Percentiles rank a stretch among this genome's conserved stretches.
Evolutionary conservation across 2,888 invertebrate genomes (phyloP).

Genomic region (Chrysodeixis includens): DNA sequence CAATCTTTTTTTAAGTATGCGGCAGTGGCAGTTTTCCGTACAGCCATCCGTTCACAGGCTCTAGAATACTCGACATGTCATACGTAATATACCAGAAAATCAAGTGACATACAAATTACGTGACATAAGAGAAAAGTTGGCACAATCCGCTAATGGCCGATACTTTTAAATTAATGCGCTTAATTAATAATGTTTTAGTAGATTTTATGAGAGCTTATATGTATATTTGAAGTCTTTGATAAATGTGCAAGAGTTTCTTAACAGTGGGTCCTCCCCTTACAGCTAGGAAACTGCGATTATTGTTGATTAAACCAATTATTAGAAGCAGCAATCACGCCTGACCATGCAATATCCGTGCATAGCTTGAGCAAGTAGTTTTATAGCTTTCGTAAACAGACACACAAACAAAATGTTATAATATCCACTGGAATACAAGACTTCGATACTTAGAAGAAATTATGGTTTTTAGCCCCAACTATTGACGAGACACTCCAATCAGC

Average conservation of each 20-base stretch:
- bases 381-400: slow-evolving; percentile 19
- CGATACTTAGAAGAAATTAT: too few species aligned
- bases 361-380: slow-evolving; percentile 56
- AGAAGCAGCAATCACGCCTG: slow-evolving; percentile 70
- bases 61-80: slow-evolving; percentile 17
- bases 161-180: slow-evolving; percentile 11
- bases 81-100: slow-evolving; percentile 27
- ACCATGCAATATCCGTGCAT: slow-evolving; percentile 70
- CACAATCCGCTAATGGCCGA: slow-evolving; percentile 17
- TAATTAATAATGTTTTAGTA: neutral
- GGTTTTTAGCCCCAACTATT: too few species aligned
- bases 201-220: neutral
- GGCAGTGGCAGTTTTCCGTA: slow-evolving; percentile 10
- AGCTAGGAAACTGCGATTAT: slow-evolving; percentile 33
- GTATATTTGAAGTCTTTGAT: neutral
- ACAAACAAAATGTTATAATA: too few species aligned
- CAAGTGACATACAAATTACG: slow-evolving; percentile 25
- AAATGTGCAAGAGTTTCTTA: slow-evolving; percentile 25
- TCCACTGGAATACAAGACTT: too few species aligned
- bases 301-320: slow-evolving; percentile 61
- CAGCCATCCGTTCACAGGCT: slow-evolving; percentile 37
- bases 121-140: slow-evolving; percentile 30
- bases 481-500: too few species aligned
- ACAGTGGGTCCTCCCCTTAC: slow-evolving; percentile 11
- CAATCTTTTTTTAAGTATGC: slow-evolving; percentile 26